Evolutionary conservation across 2,113 vertebrate species (phyloP).

Genomic region (Neotragus moschatus): DNA sequence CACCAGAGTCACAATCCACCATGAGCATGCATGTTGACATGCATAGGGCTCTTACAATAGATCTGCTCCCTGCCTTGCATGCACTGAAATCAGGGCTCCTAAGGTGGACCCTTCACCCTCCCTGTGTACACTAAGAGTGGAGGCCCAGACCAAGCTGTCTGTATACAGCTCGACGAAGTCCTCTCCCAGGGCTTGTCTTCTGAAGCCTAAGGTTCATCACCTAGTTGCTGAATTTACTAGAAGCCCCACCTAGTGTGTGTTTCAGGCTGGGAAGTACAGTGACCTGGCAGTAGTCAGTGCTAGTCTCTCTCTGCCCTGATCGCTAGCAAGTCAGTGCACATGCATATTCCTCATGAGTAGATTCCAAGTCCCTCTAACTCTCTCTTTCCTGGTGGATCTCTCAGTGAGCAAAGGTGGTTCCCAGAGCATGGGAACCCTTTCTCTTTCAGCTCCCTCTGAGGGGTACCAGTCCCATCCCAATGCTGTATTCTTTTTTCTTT

Average conservation of each 20-base stretch:
- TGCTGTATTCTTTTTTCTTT: fast-evolving
- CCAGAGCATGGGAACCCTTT: no score
- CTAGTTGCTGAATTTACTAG: background rate
- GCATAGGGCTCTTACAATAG: background rate
- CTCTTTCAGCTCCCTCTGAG: background rate
- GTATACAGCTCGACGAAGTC: background rate
- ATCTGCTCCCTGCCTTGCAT: background rate
- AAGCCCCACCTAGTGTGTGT: no score
- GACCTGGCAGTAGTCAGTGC: background rate
- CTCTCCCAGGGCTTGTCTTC: background rate
- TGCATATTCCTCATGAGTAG: background rate
- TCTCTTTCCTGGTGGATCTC: background rate
- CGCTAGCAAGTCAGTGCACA: background rate
- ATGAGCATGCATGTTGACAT: background rate
- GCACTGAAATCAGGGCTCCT: background rate
- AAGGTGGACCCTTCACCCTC: no score
- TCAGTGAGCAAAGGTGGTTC: background rate
- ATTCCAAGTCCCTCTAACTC: background rate
- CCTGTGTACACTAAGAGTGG: background rate
- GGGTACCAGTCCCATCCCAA: background rate
- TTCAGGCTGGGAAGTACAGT: background rate
- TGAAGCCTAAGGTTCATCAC: background rate
- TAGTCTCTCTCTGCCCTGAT: background rate
- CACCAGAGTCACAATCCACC: background rate
- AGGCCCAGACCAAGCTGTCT: background rate